Evolutionary conservation across 2,888 invertebrate genomes (phyloP).

Genomic region (Osedax fenrisi): DNA sequence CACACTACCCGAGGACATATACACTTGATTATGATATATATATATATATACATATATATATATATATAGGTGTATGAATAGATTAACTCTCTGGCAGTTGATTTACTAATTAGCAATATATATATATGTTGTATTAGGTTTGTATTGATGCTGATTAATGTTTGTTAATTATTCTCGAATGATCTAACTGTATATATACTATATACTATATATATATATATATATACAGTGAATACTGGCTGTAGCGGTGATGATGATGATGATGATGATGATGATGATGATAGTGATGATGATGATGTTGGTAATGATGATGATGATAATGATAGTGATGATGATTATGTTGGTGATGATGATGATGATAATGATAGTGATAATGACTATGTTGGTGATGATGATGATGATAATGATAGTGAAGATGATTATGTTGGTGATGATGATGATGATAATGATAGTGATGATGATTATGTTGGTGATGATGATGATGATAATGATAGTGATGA

Average conservation of each 20-base stretch:
- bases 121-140: no score
- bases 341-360: not conserved
- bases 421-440: not conserved
- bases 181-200: not conserved
- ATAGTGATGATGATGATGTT: not conserved
- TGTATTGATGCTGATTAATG: no score
- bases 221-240: not conserved
- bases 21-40: no score
- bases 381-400: not conserved
- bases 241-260: not conserved
- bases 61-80: not conserved
- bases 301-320: not conserved
- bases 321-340: not conserved
- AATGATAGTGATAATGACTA: not conserved
- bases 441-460: not conserved
- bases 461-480: not conserved
- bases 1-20: no score
- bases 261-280: not conserved
- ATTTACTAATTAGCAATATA: no score
- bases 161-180: no score
- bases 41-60: not conserved
- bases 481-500: not conserved
- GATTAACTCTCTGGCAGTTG: not conserved
- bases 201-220: not conserved
- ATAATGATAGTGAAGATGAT: not conserved